A percentile compares a stretch with the other conserved stretches of the same genome.
phyloP scores from a whole-genome alignment of 2,888 invertebrate genomes.

The Drosophila dives region DNA sequence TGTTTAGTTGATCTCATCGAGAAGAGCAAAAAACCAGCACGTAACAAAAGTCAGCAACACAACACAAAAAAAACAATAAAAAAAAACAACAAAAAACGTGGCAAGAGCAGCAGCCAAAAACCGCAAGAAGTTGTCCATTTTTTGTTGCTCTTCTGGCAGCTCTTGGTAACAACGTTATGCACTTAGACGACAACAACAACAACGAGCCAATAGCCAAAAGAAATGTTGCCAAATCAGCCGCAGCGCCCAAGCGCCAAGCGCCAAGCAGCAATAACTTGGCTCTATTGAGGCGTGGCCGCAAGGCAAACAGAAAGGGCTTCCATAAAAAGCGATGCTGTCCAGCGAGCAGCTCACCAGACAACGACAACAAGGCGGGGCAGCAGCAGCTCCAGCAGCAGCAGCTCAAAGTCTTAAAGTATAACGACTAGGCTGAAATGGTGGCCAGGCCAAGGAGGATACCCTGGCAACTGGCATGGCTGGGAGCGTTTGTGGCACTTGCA shows the following conservation, averaged over 20 bases:
- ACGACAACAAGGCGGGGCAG: constrained; percentile 65
- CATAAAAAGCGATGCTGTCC: constrained; percentile 61
- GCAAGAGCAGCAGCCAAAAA: constrained; percentile 35
- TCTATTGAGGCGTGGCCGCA: constrained; percentile 61
- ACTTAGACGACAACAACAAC: constrained; percentile 51
- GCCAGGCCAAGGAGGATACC: constrained; percentile 37
- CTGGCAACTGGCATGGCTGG: constrained; percentile 66
- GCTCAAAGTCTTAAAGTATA: constrained; percentile 47
- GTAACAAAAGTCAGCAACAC: constrained; percentile 59
- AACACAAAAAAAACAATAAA: not conserved
- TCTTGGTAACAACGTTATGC: constrained; percentile 69
- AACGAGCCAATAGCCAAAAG: constrained; percentile 30
- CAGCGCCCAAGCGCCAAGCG: constrained; percentile 42
- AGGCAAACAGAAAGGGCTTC: constrained; percentile 17
- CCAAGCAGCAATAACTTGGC: constrained; percentile 38
- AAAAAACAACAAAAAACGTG: constrained; percentile 27
- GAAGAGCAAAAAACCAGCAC: constrained; percentile 37
- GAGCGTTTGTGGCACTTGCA: constrained; percentile 40
- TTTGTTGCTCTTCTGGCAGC: constrained; percentile 2
- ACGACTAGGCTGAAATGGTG: constrained; percentile 40
- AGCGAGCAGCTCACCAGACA: constrained; percentile 60
- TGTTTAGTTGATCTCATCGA: constrained; percentile 21
- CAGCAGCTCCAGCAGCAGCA: constrained; percentile 35
- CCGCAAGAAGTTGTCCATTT: constrained; percentile 76
- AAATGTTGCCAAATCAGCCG: constrained; percentile 78